A percentile compares a stretch with the other conserved stretches of the same genome.
Conservation (phyloP, 37 sponge, comb jelly and placozoan genomes). For the Crambe crambe region DNA sequence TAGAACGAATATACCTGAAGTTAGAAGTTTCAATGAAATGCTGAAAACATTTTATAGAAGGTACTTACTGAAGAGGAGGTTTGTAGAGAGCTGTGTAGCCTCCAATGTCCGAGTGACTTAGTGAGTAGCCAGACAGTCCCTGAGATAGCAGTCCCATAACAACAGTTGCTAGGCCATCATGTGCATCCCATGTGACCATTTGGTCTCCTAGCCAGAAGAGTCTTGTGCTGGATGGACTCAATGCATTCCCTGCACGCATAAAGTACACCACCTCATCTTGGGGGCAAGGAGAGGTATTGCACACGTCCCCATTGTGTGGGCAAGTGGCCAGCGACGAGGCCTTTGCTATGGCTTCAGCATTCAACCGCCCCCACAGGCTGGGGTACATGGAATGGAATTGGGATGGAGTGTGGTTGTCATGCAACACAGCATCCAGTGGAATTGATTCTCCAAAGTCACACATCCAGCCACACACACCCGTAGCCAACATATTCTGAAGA, state of each 20-base stretch:
- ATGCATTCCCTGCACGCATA: constrained; percentile 69
- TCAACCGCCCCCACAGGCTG: constrained; percentile 62
- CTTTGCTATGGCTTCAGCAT: constrained; percentile 48
- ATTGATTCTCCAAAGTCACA: constrained; percentile 79
- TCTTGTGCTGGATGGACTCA: constrained; percentile 31
- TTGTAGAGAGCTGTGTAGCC: constrained; percentile 71
- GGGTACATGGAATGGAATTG: constrained; percentile 59
- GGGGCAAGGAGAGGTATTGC: background rate
- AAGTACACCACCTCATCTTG: constrained; percentile 65
- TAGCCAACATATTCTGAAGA: constrained; percentile 61
- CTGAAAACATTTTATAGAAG: too few species aligned
- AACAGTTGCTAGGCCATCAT: constrained; percentile 73
- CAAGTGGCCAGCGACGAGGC: constrained; percentile 4
- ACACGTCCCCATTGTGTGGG: too few species aligned
- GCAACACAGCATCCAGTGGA: constrained; percentile 58
- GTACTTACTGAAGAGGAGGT: constrained; percentile 23
- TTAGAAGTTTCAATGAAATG: background rate
- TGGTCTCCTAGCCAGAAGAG: constrained; percentile 86
- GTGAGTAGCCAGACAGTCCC: constrained; percentile 68
- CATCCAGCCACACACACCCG: constrained; percentile 83
- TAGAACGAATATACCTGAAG: constrained; percentile 54
- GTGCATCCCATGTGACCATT: constrained; percentile 72
- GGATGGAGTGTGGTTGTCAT: constrained; percentile 12
- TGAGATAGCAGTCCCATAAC: constrained; percentile 61
- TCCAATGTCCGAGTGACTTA: constrained; percentile 81